These are phyloP conservation scores for Echiichthys vipera DNA, from an alignment of 2,797 vertebrate species.

Conservation along the genomic window DNA sequence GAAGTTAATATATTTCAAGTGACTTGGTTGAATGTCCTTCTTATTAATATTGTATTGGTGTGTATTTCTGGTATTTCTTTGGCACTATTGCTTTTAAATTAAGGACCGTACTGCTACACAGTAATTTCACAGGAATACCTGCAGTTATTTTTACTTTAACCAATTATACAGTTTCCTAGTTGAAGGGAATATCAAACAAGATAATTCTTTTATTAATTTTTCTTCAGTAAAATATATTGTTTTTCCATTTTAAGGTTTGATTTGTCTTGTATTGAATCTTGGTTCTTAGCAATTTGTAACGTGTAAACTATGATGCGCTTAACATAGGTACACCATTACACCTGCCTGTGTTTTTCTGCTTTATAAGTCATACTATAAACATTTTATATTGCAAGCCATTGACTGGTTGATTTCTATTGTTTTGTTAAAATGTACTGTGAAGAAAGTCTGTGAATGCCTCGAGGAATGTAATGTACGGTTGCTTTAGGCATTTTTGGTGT, in stretches of 20 bases:
- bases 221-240: background rate
- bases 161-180: background rate
- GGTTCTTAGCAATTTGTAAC: background rate
- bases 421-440: slow-evolving; percentile 56
- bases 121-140: background rate
- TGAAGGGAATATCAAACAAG: background rate
- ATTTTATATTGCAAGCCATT: slow-evolving; percentile 13
- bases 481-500: slow-evolving; percentile 41
- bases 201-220: background rate
- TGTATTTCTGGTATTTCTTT: slow-evolving; percentile 49
- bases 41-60: slow-evolving; percentile 32
- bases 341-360: slow-evolving; percentile 8
- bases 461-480: slow-evolving; percentile 32
- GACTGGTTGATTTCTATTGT: slow-evolving; percentile 32
- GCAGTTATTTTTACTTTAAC: background rate
- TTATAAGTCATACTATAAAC: slow-evolving; percentile 1
- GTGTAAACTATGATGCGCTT: background rate
- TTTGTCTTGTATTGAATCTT: background rate
- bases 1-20: slow-evolving; percentile 34
- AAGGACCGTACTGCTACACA: slow-evolving; percentile 12
- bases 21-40: slow-evolving; percentile 49
- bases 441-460: slow-evolving; percentile 36
- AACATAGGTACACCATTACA: background rate
- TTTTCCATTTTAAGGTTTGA: background rate
- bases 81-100: slow-evolving; percentile 43